phyloP scores from a whole-genome alignment of 2,113 vertebrate genomes.

The Dromiciops gliroides region DNA sequence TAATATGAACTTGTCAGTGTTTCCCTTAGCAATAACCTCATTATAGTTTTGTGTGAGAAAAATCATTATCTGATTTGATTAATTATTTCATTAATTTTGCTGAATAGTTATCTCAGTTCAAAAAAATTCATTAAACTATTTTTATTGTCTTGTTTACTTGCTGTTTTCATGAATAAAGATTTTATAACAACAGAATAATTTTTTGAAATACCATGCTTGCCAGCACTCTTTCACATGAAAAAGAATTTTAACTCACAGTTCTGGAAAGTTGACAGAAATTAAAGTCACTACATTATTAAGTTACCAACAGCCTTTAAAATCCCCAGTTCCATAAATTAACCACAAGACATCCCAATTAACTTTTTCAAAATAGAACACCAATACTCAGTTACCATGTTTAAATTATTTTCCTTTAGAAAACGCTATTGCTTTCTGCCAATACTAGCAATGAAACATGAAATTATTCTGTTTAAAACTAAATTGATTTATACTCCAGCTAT shows the following conservation, averaged over 20 bases:
- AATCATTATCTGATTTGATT: constrained; percentile 55
- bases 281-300: constrained; percentile 58
- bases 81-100: constrained; percentile 60
- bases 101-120: constrained; percentile 54
- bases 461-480: constrained; percentile 41
- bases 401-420: constrained; percentile 32
- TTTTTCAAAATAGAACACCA: constrained; percentile 58
- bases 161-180: constrained; percentile 49
- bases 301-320: constrained; percentile 68
- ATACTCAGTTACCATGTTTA: constrained; percentile 1
- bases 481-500: constrained; percentile 29
- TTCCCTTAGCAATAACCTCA: background rate
- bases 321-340: constrained; percentile 62
- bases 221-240: constrained; percentile 58
- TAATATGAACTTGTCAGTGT: constrained; percentile 28
- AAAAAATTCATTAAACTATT: constrained; percentile 48
- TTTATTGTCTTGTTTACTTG: constrained; percentile 32
- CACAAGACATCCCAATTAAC: constrained; percentile 45
- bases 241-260: constrained; percentile 58
- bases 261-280: constrained; percentile 65
- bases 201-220: constrained; percentile 21
- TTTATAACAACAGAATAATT: constrained; percentile 14
- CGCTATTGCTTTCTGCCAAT: constrained; percentile 37
- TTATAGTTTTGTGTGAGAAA: constrained; percentile 16
- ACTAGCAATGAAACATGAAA: constrained; percentile 37